phyloP scores from a whole-genome alignment of 2,113 vertebrate species.

The Poeciliopsis retropinna region DNA sequence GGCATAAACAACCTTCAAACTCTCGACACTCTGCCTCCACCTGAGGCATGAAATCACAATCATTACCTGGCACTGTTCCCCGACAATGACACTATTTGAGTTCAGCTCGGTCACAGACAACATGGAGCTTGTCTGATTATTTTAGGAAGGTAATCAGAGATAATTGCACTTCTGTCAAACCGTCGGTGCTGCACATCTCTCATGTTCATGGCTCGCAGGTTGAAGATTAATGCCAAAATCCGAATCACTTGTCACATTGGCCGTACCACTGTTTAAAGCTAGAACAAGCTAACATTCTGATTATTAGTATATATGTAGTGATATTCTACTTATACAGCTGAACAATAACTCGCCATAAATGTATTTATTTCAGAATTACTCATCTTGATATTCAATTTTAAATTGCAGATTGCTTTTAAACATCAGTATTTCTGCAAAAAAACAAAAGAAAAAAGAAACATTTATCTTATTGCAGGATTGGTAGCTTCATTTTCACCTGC shows the following conservation, averaged over 20 bases:
- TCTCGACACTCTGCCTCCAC: no score
- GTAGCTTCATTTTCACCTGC: background rate
- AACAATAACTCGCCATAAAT: no score
- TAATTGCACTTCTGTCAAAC: slow-evolving; percentile 67
- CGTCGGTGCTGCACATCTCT: slow-evolving; percentile 49
- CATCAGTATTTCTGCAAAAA: background rate
- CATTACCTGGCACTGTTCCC: slow-evolving; percentile 40
- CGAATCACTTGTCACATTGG: slow-evolving; percentile 16
- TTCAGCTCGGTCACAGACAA: slow-evolving; percentile 60
- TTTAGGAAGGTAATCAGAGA: slow-evolving; percentile 67
- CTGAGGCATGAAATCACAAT: slow-evolving; percentile 56
- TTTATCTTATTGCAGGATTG: background rate
- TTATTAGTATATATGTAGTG: no score
- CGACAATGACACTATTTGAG: slow-evolving; percentile 63
- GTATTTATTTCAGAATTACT: no score
- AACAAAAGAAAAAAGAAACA: no score
- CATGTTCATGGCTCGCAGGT: slow-evolving; percentile 45
- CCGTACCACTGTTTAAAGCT: slow-evolving; percentile 21
- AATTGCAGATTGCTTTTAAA: background rate
- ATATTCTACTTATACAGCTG: background rate
- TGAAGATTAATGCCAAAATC: slow-evolving; percentile 38
- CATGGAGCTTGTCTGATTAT: slow-evolving; percentile 65
- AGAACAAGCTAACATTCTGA: background rate
- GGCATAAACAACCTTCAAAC: no score
- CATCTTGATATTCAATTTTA: background rate